These are phyloP conservation scores for Galleria mellonella DNA, from an alignment of 1,140 invertebrate genomes.

Conservation along the genomic window DNA sequence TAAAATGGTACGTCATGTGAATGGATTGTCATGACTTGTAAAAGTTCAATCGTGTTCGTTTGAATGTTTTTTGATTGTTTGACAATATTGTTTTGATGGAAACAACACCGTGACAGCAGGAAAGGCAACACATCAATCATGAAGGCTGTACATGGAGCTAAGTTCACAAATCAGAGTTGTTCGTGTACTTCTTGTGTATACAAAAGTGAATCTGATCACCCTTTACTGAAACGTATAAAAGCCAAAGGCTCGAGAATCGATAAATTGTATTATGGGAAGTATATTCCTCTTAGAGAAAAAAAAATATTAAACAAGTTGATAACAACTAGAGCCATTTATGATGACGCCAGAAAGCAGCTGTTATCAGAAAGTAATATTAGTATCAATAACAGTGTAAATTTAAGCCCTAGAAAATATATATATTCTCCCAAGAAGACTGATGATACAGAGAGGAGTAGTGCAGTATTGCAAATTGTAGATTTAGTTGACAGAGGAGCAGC, in stretches of 20 bases:
- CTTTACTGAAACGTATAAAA: conserved; percentile 20
- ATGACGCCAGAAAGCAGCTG: conserved; percentile 33
- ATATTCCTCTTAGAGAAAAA: conserved; percentile 33
- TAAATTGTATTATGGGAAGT: conserved; percentile 29
- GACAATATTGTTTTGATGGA: neutral
- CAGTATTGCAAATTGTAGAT: conserved; percentile 27
- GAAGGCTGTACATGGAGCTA: conserved; percentile 16
- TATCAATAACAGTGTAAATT: conserved; percentile 16
- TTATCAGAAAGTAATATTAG: conserved; percentile 28
- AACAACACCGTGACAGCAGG: neutral
- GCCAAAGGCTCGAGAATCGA: conserved; percentile 26
- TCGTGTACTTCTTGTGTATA: conserved; percentile 8
- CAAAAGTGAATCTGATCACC: conserved; percentile 13
- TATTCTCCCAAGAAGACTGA: conserved; percentile 7
- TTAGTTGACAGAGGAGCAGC: conserved; percentile 31
- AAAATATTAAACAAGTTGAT: conserved; percentile 33
- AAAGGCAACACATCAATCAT: conserved; percentile 12
- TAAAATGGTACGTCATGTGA: conserved; percentile 7
- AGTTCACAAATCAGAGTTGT: conserved; percentile 13
- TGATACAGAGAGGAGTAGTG: conserved; percentile 17
- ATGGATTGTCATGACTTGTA: neutral
- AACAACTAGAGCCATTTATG: conserved; percentile 39
- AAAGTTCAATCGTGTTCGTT: conserved; percentile 2
- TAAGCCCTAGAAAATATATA: conserved; percentile 10
- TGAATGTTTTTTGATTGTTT: neutral